These are phyloP conservation scores for Leucoraja ocellata DNA, from an alignment of 2,797 vertebrate species.

Conservation along the genomic window DNA sequence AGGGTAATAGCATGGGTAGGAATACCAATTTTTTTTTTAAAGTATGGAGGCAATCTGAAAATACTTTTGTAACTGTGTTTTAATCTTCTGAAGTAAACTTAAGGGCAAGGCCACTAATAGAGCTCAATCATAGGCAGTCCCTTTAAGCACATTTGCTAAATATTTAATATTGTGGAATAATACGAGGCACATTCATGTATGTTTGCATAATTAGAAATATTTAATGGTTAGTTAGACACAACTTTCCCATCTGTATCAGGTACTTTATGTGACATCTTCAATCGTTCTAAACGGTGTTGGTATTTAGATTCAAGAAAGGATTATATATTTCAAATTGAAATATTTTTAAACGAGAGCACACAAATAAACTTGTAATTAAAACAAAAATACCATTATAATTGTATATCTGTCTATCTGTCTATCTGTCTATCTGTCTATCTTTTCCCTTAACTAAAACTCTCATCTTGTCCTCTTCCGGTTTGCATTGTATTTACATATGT, in stretches of 20 bases:
- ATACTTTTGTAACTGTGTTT: neutral
- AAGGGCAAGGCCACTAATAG: neutral
- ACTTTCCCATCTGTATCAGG: neutral
- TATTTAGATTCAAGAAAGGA: neutral
- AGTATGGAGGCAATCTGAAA: neutral
- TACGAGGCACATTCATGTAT: neutral
- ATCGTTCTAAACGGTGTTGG: neutral
- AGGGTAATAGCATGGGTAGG: neutral
- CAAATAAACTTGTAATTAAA: neutral
- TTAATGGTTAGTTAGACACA: neutral
- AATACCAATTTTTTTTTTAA: neutral
- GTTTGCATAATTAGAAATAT: neutral
- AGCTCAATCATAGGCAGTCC: neutral
- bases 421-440: too few species aligned
- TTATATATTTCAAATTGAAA: neutral
- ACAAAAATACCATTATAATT: neutral
- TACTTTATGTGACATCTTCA: neutral
- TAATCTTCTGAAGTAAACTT: neutral
- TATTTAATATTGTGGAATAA: neutral
- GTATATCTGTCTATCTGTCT: too few species aligned
- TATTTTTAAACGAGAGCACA: neutral
- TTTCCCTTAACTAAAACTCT: too few species aligned
- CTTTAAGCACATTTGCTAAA: neutral
- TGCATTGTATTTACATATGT: too few species aligned
- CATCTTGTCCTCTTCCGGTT: too few species aligned